Evolutionary conservation across 2,888 invertebrate species (phyloP).

Genomic region (Hydropsyche betteni): DNA sequence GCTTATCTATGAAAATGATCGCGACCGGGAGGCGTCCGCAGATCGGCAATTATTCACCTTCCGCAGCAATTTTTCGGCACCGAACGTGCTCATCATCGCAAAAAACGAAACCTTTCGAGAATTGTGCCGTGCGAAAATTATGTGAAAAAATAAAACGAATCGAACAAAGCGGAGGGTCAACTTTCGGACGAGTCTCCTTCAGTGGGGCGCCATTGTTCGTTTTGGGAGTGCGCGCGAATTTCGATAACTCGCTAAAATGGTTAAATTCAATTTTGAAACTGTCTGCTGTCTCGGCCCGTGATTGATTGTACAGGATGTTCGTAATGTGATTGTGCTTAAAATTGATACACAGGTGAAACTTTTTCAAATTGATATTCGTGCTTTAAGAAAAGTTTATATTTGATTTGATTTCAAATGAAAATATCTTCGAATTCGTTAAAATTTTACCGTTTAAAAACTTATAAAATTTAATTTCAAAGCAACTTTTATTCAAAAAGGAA

Average conservation of each 20-base stretch:
- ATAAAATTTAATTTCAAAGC: too few relatives aligned
- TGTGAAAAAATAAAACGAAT: not conserved
- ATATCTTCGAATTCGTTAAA: too few relatives aligned
- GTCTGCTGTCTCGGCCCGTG: constrained; percentile 5
- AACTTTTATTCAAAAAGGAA: too few relatives aligned
- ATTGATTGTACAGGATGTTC: constrained; percentile 21
- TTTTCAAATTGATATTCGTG: too few relatives aligned
- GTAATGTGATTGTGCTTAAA: constrained; percentile 1
- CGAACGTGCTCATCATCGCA: not conserved
- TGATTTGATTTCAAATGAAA: too few relatives aligned
- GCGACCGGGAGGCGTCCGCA: not conserved
- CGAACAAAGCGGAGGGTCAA: not conserved
- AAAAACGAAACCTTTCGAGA: not conserved
- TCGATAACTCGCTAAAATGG: constrained; percentile 11
- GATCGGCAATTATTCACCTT: constrained; percentile 5
- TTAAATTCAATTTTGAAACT: constrained; percentile 23
- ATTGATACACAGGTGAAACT: too few relatives aligned
- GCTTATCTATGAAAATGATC: not conserved
- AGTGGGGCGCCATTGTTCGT: not conserved
- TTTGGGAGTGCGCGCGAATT: not conserved
- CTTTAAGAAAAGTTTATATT: too few relatives aligned
- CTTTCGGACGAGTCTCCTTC: not conserved
- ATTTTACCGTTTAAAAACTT: too few relatives aligned
- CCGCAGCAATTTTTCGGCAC: not conserved
- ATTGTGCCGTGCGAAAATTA: not conserved